Evolutionary conservation across 1,140 invertebrate genomes (phyloP).

Genomic region (Harpegnathos saltator): DNA sequence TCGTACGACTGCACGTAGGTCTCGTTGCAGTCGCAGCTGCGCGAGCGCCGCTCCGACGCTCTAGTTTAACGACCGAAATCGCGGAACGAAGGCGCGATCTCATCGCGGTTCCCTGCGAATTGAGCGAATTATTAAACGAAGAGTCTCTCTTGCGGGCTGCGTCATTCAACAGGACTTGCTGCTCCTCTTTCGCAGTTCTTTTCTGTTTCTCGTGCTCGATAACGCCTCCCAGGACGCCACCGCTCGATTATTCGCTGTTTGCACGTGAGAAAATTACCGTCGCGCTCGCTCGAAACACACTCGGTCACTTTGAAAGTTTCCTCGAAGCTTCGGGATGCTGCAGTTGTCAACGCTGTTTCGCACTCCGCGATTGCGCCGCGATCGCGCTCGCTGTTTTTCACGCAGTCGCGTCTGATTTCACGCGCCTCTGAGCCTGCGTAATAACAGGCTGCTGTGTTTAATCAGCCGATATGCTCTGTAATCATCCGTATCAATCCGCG

Average conservation of each 20-base stretch:
- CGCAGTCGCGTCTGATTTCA: conserved; percentile 7
- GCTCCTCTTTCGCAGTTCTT: no score
- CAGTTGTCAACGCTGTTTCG: neutral
- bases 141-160: no score
- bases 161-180: no score
- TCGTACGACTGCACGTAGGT: conserved; percentile 15
- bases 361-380: neutral
- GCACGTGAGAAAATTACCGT: neutral
- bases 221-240: no score
- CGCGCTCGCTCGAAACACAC: neutral
- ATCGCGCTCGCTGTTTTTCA: conserved; percentile 4
- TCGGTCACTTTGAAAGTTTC: no score
- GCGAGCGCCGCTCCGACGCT: neutral
- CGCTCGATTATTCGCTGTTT: no score
- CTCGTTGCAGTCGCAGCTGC: conserved; percentile 7
- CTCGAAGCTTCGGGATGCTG: conserved; percentile 1
- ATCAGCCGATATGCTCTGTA: neutral
- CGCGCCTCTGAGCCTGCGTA: neutral
- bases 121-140: no score
- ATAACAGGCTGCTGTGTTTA: neutral
- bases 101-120: neutral
- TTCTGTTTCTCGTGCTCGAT: no score
- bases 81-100: neutral
- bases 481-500: neutral
- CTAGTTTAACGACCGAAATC: neutral